Evolutionary conservation across 1,140 invertebrate genomes (phyloP).

Genomic region (Ceratina australensis): DNA sequence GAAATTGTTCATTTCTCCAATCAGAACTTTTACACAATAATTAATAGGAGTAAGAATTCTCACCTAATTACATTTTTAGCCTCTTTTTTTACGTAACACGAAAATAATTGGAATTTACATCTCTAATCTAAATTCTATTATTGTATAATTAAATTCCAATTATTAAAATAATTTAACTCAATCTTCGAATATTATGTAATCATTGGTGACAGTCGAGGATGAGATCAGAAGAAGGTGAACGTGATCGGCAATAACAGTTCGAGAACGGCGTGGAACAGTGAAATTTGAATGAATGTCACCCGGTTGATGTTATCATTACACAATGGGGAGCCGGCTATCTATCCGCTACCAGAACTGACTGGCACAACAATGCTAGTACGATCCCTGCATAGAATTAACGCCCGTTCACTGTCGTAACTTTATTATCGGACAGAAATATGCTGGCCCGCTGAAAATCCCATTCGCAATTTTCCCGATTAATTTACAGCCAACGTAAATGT

Average conservation of each 20-base stretch:
- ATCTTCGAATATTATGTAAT: no score
- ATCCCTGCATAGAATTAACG: conserved; percentile 39
- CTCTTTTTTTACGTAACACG: no score
- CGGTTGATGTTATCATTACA: conserved; percentile 25
- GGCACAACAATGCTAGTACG: conserved; percentile 32
- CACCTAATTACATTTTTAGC: no score
- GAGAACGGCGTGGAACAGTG: background rate
- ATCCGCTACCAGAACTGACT: conserved; percentile 26
- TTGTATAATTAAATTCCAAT: no score
- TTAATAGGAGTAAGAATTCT: no score
- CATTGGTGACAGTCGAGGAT: no score
- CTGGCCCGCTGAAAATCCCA: conserved; percentile 7
- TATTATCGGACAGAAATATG: conserved; percentile 29
- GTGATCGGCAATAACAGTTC: background rate
- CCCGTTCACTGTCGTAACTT: conserved; percentile 43
- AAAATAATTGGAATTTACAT: no score
- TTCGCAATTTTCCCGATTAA: conserved; percentile 7
- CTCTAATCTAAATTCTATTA: no score
- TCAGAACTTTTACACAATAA: no score
- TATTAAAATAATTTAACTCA: no score
- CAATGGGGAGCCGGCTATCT: conserved; percentile 7
- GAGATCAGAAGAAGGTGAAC: no score
- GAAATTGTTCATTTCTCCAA: no score
- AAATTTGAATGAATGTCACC: conserved; percentile 8
- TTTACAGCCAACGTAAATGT: background rate